Conservation (phyloP, 2,797 vertebrate species). For the Ciconia nigra region DNA sequence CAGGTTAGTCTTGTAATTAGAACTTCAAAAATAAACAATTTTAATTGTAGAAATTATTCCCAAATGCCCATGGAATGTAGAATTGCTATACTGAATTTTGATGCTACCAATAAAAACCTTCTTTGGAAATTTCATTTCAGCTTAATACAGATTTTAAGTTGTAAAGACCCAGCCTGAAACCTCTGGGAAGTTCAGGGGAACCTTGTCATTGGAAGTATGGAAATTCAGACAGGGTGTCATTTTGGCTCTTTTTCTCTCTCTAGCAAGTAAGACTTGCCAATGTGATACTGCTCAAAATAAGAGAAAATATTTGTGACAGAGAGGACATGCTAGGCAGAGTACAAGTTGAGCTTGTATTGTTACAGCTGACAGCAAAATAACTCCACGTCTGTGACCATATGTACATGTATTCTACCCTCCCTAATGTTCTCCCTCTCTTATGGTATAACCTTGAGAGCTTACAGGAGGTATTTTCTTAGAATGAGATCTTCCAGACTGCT, state of each 20-base stretch:
- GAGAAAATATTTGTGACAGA: neutral
- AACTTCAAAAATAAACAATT: neutral
- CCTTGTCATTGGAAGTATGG: neutral
- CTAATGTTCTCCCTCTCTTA: neutral
- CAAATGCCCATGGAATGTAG: neutral
- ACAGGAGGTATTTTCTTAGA: neutral
- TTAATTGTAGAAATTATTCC: neutral
- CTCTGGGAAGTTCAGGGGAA: neutral
- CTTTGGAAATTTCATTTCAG: neutral
- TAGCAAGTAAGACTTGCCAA: neutral
- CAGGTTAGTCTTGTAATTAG: neutral
- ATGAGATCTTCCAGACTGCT: neutral
- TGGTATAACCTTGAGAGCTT: neutral
- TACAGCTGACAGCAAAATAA: neutral
- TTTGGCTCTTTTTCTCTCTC: neutral
- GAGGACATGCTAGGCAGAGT: neutral
- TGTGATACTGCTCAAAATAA: neutral
- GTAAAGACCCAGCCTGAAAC: neutral
- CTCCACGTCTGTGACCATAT: accelerated
- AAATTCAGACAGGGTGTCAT: neutral
- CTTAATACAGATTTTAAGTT: neutral
- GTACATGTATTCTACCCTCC: accelerated
- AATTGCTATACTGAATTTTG: neutral
- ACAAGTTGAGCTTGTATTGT: neutral
- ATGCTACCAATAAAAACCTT: neutral